These are phyloP conservation scores for Zenarchopterus dispar DNA, from an alignment of 2,797 vertebrate genomes.

Conservation along the genomic window DNA sequence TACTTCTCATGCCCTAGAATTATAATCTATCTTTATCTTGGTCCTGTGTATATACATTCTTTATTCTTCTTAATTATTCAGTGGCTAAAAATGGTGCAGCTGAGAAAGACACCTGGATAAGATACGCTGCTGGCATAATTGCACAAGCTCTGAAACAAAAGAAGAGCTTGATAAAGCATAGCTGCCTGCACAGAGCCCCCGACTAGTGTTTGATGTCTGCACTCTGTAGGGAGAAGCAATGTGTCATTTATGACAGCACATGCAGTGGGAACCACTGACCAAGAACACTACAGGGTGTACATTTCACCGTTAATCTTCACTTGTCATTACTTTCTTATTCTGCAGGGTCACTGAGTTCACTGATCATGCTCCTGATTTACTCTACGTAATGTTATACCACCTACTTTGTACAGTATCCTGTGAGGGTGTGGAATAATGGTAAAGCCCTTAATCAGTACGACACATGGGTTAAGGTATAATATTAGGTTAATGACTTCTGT, in stretches of 20 bases:
- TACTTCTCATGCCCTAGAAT: conserved; percentile 20
- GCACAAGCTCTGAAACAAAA: conserved; percentile 15
- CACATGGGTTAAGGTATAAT: conserved; percentile 1
- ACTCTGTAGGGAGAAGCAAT: conserved; percentile 26
- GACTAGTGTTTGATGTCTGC: conserved; percentile 21
- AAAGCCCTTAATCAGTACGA: not conserved
- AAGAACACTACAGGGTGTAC: conserved; percentile 23
- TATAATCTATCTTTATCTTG: conserved; percentile 25
- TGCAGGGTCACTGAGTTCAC: conserved; percentile 11
- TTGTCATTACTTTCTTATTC: conserved; percentile 14
- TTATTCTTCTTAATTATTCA: conserved; percentile 37
- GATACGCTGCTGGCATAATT: conserved; percentile 15
- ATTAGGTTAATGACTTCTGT: conserved; percentile 18
- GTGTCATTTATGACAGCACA: conserved; percentile 37
- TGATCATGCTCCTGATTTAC: conserved; percentile 11
- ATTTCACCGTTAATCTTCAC: conserved; percentile 16
- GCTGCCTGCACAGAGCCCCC: conserved; percentile 34
- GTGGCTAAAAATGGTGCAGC: conserved; percentile 1
- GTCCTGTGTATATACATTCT: conserved; percentile 16
- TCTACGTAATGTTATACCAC: conserved; percentile 21
- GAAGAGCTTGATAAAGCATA: conserved; percentile 36
- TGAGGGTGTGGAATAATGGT: not conserved
- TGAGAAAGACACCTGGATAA: conserved; percentile 19
- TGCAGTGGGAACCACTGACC: conserved; percentile 20
- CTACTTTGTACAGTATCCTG: conserved; percentile 10